A percentile compares a stretch with the other conserved stretches of the same genome.
phyloP scores from a whole-genome alignment of 2,797 vertebrate species.

The Aldrovandia affinis region DNA sequence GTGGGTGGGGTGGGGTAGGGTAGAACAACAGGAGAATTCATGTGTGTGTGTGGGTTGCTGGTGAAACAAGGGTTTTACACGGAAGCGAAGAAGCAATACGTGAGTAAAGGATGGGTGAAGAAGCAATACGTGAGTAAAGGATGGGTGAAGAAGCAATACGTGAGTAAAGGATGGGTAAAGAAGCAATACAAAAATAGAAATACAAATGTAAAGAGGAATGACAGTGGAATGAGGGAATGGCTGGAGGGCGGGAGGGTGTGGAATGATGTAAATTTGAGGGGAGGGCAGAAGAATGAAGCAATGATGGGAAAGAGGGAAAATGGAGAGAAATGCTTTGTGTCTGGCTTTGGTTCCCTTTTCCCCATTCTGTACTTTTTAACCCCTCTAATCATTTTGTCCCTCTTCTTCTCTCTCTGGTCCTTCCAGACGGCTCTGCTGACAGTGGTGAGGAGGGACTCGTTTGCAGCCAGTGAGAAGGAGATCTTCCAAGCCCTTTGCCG shows the following conservation, averaged over 20 bases:
- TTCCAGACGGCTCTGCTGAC: constrained; percentile 85
- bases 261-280: neutral
- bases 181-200: too few relatives aligned
- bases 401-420: constrained; percentile 1
- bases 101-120: neutral
- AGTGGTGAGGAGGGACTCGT: constrained; percentile 89
- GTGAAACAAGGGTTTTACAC: neutral
- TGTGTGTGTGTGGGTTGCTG: too few relatives aligned
- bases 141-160: too few relatives aligned
- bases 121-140: too few relatives aligned
- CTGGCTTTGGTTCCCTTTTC: neutral
- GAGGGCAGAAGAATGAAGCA: neutral
- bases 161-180: too few relatives aligned
- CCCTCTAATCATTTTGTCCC: too few relatives aligned
- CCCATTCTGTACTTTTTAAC: too few relatives aligned
- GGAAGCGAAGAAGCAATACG: neutral
- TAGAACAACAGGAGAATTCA: too few relatives aligned
- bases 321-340: neutral
- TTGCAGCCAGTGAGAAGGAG: constrained; percentile 92
- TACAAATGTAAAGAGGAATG: neutral
- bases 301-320: neutral
- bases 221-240: neutral
- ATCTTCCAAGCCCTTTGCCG: constrained; percentile 93
- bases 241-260: neutral
- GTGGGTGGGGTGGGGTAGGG: too few relatives aligned